Evolutionary conservation across 2,888 invertebrate genomes (phyloP).

Genomic region (Lasioglossum leucozonium): DNA sequence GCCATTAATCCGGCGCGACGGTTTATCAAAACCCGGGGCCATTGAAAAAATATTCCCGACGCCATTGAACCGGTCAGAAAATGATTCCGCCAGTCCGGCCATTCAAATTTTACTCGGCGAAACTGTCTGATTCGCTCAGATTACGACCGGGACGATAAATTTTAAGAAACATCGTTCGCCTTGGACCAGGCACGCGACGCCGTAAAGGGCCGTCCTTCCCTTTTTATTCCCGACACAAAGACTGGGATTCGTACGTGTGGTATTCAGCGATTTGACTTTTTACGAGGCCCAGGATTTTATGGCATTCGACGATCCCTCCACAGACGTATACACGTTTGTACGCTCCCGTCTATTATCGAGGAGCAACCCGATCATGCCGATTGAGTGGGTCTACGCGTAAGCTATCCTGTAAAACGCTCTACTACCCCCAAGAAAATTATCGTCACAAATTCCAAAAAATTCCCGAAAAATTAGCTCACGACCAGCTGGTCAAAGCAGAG

Average conservation of each 20-base stretch:
- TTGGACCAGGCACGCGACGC: conserved; percentile 28
- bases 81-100: neutral
- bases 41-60: conserved; percentile 1
- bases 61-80: neutral
- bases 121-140: conserved; percentile 26
- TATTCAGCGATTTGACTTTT: conserved; percentile 49
- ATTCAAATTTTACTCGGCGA: conserved; percentile 9
- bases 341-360: conserved; percentile 11
- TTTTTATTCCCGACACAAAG: conserved; percentile 33
- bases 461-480: too few species aligned
- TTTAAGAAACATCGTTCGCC: conserved; percentile 42
- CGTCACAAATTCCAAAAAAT: neutral
- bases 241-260: conserved; percentile 36
- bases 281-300: conserved; percentile 49
- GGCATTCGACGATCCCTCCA: neutral
- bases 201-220: neutral
- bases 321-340: conserved; percentile 14
- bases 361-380: conserved; percentile 12
- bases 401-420: neutral
- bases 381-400: neutral
- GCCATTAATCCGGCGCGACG: neutral
- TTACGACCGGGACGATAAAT: conserved; percentile 39
- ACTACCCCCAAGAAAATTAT: neutral
- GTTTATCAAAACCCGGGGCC: neutral
- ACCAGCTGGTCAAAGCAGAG: too few species aligned